These are phyloP conservation scores for Anthophora plumipes DNA, from an alignment of 2,888 invertebrate genomes.

Conservation along the genomic window DNA sequence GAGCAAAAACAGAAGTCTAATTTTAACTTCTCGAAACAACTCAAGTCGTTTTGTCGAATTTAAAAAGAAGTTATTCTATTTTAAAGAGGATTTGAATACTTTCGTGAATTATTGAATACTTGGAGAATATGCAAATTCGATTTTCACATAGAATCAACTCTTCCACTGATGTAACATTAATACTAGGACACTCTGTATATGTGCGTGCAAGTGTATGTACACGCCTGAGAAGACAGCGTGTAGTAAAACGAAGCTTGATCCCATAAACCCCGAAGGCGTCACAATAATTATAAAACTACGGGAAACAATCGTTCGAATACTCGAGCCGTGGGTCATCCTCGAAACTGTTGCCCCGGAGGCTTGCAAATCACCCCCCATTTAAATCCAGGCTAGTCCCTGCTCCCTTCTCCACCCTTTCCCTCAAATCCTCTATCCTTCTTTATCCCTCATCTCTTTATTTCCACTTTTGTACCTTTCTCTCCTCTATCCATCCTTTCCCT, in stretches of 20 bases:
- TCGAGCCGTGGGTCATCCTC: slow-evolving; percentile 64
- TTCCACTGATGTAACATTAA: no score
- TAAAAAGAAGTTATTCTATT: no score
- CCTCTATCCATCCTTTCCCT: slow-evolving; percentile 37
- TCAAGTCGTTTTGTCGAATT: no score
- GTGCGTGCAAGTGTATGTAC: slow-evolving; percentile 3
- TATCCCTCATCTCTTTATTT: slow-evolving; percentile 40
- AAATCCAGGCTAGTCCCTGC: slow-evolving; percentile 60
- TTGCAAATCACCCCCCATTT: slow-evolving; percentile 70
- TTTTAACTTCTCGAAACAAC: no score
- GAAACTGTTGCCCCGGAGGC: slow-evolving; percentile 70
- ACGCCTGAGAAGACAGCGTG: slow-evolving; percentile 34
- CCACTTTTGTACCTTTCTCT: slow-evolving; percentile 25
- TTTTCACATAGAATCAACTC: no score
- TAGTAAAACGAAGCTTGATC: slow-evolving; percentile 67
- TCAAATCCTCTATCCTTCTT: slow-evolving; percentile 33
- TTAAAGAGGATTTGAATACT: no score
- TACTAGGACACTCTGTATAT: no score
- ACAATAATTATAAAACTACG: slow-evolving; percentile 81
- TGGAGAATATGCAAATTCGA: no score
- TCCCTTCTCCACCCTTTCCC: slow-evolving; percentile 15
- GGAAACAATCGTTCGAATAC: slow-evolving; percentile 70
- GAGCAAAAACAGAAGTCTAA: no score
- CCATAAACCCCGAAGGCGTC: slow-evolving; percentile 76
- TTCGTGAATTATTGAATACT: no score